Conservation (phyloP, 2,797 vertebrate genomes). For the Phataginus tricuspis region DNA sequence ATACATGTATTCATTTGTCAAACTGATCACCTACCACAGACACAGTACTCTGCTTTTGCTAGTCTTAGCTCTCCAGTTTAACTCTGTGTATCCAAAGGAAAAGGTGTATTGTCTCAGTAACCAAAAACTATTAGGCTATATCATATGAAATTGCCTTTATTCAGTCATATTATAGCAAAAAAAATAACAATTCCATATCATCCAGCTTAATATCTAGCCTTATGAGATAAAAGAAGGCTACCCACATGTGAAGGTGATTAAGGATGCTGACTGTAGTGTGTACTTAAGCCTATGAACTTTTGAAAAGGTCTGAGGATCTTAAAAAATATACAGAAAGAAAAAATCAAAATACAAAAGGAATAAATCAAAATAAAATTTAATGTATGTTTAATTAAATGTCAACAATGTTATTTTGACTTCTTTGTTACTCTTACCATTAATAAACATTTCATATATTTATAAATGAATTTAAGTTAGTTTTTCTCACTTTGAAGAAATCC, state of each 20-base stretch:
- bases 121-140: neutral
- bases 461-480: neutral
- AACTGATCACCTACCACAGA: neutral
- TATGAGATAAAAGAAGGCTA: neutral
- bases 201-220: neutral
- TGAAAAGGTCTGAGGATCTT: neutral
- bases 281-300: neutral
- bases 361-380: slow-evolving; percentile 50
- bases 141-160: neutral
- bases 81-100: neutral
- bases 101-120: neutral
- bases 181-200: neutral
- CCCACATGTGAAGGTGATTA: neutral
- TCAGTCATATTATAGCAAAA: neutral
- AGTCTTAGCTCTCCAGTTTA: neutral
- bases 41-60: neutral
- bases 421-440: neutral
- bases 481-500: slow-evolving; percentile 18
- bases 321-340: neutral
- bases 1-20: neutral
- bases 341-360: neutral
- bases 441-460: slow-evolving; percentile 20
- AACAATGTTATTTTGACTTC: neutral
- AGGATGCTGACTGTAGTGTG: neutral
- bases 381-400: neutral